Percentiles rank a stretch among this genome's conserved stretches.
Evolutionary conservation across 1,140 invertebrate genomes (phyloP).

Genomic region (Telenomus remus): DNA sequence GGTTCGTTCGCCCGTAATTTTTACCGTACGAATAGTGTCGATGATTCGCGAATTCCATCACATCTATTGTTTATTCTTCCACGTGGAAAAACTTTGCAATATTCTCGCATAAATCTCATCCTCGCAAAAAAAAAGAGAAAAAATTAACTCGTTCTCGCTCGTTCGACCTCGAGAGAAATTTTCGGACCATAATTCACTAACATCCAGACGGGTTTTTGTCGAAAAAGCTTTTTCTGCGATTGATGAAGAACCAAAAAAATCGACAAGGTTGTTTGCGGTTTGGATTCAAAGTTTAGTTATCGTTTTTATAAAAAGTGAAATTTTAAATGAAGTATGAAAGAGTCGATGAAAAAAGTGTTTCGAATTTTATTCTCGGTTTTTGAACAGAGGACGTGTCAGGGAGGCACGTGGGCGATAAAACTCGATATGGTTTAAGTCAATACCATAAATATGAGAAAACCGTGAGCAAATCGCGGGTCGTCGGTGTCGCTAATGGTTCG

Average conservation of each 20-base stretch:
- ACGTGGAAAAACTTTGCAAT: no score
- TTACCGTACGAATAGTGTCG: constrained; percentile 12
- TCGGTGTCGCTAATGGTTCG: constrained; percentile 56
- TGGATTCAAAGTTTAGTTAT: background rate
- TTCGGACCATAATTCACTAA: background rate
- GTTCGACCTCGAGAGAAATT: no score
- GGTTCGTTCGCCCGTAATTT: constrained; percentile 12
- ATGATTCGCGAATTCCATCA: constrained; percentile 2
- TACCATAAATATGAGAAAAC: constrained; percentile 54
- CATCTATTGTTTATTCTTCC: constrained; percentile 1
- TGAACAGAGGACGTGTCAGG: no score
- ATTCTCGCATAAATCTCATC: no score
- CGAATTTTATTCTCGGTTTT: no score
- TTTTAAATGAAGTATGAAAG: no score
- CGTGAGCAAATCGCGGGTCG: constrained; percentile 32
- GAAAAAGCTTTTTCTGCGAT: no score
- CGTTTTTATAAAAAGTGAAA: no score
- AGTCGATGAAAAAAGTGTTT: no score
- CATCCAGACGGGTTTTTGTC: background rate
- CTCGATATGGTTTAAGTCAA: constrained; percentile 50
- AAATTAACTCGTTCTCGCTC: no score
- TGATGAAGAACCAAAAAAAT: no score
- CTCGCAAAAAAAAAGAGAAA: no score
- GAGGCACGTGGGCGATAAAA: constrained; percentile 5
- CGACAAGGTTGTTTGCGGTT: constrained; percentile 1